Evolutionary conservation across 2,113 vertebrate species (phyloP), one percentile per base, ranked within the genome.

Genomic region (Cavia aperea): DNA sequence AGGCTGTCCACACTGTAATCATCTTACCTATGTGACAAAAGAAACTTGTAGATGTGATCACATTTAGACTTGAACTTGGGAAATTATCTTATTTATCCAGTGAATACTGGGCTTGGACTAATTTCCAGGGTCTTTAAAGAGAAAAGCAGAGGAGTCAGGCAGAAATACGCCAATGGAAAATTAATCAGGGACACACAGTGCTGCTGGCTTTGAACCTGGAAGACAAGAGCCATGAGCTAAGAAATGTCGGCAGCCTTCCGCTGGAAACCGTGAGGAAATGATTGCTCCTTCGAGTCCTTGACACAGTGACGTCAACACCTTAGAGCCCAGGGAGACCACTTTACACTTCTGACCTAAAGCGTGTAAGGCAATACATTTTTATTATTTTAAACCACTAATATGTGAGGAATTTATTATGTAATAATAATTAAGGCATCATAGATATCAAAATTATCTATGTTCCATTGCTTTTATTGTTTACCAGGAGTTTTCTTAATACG

Each of bases 361-460:
- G 29, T 89, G 4, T 16, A 85, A 73, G 1, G 78, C 56, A 62
- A 86, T 90, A 51, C 18, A 24, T 33, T 81, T 83, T 1, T 83
- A 79, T 54, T 78, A 18, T 86, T n/a, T 95, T 93, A 90, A 88
- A 23, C 12, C 84, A 83, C 54, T 54, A 81, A 87, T 9, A 56
- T 70, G 36, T 77, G 75, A n/a, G 18, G 46, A 36, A 81, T n/a
- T 8, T 85, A 33, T 49, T 89, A 75, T 13, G 81, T 46, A 68
- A 33, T 33, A 70, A 70, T 62, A 90, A 58, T 66, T 11, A 87
- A 81, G 84, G 10, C 46, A 70, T 29, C 54, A 78, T 24, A 58
- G 36, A 73, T 91, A 43, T 51, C 73, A 85, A 33, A 78, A 43
- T 82, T 81, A 51, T 72, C 93, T 58, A 63, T 78, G 12, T 73